phyloP scores from a whole-genome alignment of 2,888 invertebrate genomes.

The Drosophila neoperkinsi region DNA sequence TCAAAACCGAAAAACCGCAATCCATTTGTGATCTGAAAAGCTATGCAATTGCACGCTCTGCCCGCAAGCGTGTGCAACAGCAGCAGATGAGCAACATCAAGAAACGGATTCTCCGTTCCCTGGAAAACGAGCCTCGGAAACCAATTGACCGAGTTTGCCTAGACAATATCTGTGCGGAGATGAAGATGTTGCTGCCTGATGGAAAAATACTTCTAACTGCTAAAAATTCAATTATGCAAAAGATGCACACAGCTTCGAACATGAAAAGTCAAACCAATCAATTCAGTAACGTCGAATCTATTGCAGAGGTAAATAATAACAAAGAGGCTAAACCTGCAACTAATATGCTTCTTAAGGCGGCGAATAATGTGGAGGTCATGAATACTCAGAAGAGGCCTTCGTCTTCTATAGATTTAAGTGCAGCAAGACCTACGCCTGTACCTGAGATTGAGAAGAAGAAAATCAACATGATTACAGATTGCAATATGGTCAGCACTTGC shows the following conservation, averaged over 20 bases:
- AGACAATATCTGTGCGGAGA: background rate
- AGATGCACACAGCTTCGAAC: background rate
- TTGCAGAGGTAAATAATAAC: background rate
- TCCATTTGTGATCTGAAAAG: slow-evolving; percentile 59
- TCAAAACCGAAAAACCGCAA: slow-evolving; percentile 3
- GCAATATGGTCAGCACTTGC: background rate
- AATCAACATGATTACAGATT: background rate
- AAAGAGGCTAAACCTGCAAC: background rate
- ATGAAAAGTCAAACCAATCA: background rate
- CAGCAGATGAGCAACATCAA: slow-evolving; percentile 55
- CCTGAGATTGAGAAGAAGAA: background rate
- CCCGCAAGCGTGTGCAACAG: slow-evolving; percentile 48
- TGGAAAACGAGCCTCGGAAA: slow-evolving; percentile 26
- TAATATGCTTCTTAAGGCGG: background rate
- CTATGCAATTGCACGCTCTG: slow-evolving; percentile 55
- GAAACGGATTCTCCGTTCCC: slow-evolving; percentile 57
- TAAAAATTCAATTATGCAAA: background rate
- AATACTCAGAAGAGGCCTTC: background rate
- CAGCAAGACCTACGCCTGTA: background rate
- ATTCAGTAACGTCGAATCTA: background rate
- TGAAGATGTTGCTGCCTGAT: background rate
- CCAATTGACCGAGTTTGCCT: background rate
- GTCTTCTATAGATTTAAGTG: background rate
- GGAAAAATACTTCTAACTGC: background rate
- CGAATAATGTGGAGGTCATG: background rate